These are phyloP conservation scores for Latrodectus geometricus DNA, from an alignment of 1,140 invertebrate genomes.

Conservation along the genomic window DNA sequence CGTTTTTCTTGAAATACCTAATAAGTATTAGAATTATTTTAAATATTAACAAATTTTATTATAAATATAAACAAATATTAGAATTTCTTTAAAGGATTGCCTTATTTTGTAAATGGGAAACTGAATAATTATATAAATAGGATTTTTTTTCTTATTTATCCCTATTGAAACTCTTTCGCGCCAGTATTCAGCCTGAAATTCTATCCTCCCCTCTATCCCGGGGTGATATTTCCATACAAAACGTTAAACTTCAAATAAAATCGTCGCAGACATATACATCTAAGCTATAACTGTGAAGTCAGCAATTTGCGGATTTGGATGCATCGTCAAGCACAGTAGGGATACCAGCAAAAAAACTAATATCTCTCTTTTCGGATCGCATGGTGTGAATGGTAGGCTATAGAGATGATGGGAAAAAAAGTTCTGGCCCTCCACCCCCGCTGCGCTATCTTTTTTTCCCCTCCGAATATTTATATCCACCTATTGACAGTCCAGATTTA, in stretches of 20 bases:
- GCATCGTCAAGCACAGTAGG: background rate
- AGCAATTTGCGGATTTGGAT: constrained; percentile 48
- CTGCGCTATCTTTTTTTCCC: background rate
- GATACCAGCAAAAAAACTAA: constrained; percentile 6
- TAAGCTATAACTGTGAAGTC: constrained; percentile 24
- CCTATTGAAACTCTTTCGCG: too few relatives aligned
- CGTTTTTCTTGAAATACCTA: too few relatives aligned
- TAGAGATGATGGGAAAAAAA: constrained; percentile 14
- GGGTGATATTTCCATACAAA: too few relatives aligned
- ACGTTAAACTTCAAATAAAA: background rate
- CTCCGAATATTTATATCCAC: constrained; percentile 14
- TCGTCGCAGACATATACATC: background rate
- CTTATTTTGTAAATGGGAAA: too few relatives aligned
- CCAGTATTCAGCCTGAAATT: too few relatives aligned
- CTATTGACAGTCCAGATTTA: constrained; percentile 51
- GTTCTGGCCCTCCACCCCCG: background rate
- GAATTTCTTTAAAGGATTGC: too few relatives aligned
- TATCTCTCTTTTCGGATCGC: constrained; percentile 16
- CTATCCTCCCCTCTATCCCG: too few relatives aligned
- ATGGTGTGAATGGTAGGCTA: constrained; percentile 4
- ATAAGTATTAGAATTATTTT: too few relatives aligned
- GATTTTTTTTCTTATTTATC: too few relatives aligned
- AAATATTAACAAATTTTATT: too few relatives aligned
- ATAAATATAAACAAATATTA: too few relatives aligned
- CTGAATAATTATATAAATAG: too few relatives aligned